A percentile compares a stretch with the other conserved stretches of the same genome.
These are phyloP conservation scores for Rhabdomys dilectus DNA, from an alignment of 2,113 vertebrate species.

Conservation along the genomic window DNA sequence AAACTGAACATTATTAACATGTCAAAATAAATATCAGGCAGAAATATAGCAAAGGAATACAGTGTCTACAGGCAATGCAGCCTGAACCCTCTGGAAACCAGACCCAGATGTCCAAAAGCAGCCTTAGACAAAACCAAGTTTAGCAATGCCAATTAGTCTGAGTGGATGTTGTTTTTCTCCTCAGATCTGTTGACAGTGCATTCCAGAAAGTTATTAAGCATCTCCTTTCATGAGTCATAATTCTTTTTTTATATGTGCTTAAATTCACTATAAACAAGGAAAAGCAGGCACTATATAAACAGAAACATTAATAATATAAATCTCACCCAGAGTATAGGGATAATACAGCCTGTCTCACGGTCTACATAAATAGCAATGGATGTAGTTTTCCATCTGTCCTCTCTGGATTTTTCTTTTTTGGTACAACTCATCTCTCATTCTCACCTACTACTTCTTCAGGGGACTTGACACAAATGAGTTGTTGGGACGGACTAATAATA, in stretches of 20 bases:
- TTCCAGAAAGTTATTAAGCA: conserved; percentile 49
- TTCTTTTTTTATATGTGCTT: conserved; percentile 64
- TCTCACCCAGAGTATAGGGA: conserved; percentile 68
- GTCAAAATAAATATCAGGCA: conserved; percentile 77
- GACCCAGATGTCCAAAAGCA: conserved; percentile 63
- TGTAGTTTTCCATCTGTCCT: conserved; percentile 32
- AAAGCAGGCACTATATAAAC: conserved; percentile 57
- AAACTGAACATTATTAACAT: conserved; percentile 78
- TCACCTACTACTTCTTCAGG: conserved; percentile 54
- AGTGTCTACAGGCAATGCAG: conserved; percentile 3
- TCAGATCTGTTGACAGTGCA: conserved; percentile 46
- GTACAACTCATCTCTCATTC: conserved; percentile 62
- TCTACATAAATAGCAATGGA: conserved; percentile 58
- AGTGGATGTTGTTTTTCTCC: conserved; percentile 22
- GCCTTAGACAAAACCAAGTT: conserved; percentile 34
- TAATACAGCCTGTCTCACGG: conserved; percentile 24
- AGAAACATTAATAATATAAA: conserved; percentile 73
- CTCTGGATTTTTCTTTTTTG: conserved; percentile 62
- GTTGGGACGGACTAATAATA: conserved; percentile 71
- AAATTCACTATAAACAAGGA: conserved; percentile 62
- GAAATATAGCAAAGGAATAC: conserved; percentile 65
- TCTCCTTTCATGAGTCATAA: conserved; percentile 21
- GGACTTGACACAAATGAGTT: conserved; percentile 40
- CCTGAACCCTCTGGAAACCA: conserved; percentile 58
- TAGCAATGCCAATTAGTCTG: conserved; percentile 46